Evolutionary conservation across 1,140 invertebrate genomes (phyloP), one percentile per base, ranked within the genome.

Genomic region (Dreissena rostriformis): DNA sequence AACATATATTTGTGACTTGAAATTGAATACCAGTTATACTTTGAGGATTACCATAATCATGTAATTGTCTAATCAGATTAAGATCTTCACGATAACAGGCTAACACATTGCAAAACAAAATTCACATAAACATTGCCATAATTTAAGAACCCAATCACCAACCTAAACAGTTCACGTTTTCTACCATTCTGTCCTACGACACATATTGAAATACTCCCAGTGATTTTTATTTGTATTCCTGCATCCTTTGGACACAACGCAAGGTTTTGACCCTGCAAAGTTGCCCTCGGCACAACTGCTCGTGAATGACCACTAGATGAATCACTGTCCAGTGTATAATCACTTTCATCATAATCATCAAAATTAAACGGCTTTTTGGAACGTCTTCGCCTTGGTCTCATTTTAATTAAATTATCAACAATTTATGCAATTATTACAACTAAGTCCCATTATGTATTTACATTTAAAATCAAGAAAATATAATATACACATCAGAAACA

Each of bases 301-400:
- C 22, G 28, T 51, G 57, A 61, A n/a, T 61, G 2, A 68, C 77
- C 19, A 22, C 49, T 55, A 53, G 77, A 68, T n/a, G n/a, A 67
- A 68, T 82, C 80, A 68, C 80, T 82, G 10, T 82, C 80, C 55
- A 82, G 22, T 22, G 29, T 49, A 67, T 82, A 82, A 65, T 82
- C 80, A 82, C 80, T 82, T 68, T 82, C 80, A 68, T 82, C 80
- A 75, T 82, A 82, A 67, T 82, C 80, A 82, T 82, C 80, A 82
- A 82, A 82, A 51, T 82, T 57, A 57, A 57, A 82, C 39, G 71
- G 80, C 63, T 82, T 82, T n/a, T 55, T 75, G 8, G 80, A 65
- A 26, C 71, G 53, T 49, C 52, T 74, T 7, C 80, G 55, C 66
- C 80, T 74, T 22, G 71, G 80, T 26, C 71, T 70, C 80, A 82